Evolutionary conservation across 2,888 invertebrate species (phyloP).

Genomic region (Drosophila mayaguana): DNA sequence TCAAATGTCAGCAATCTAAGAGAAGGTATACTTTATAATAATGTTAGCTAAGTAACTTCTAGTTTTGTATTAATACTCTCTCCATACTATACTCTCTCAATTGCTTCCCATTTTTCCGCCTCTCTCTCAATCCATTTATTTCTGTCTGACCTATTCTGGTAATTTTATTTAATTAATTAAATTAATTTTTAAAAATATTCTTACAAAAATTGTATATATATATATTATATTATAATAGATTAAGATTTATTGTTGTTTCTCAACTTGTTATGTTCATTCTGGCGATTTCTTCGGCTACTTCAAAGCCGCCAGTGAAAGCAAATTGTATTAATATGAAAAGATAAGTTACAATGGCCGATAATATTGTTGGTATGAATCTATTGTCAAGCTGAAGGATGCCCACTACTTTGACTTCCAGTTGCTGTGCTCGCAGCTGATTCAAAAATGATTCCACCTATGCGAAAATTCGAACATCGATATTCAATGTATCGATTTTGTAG

Average conservation of each 20-base stretch:
- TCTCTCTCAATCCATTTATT: no score
- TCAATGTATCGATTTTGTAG: background rate
- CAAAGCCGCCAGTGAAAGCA: conserved; percentile 67
- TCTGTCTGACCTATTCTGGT: no score
- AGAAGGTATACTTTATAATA: background rate
- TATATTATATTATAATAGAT: background rate
- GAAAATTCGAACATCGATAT: background rate
- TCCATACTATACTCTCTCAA: background rate
- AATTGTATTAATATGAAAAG: conserved; percentile 79
- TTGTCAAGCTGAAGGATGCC: conserved; percentile 77
- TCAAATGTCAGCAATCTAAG: background rate
- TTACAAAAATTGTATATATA: no score
- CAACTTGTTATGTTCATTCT: background rate
- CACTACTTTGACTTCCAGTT: conserved; percentile 71
- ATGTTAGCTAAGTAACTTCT: background rate
- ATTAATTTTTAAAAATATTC: no score
- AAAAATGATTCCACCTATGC: conserved; percentile 63
- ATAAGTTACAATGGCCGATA: conserved; percentile 79
- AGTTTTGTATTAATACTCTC: no score
- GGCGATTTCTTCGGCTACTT: conserved; percentile 33
- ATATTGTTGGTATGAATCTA: conserved; percentile 70
- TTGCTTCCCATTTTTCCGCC: background rate
- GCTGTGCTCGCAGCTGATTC: conserved; percentile 67
- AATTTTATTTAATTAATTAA: no score
- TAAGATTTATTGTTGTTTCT: background rate